Conservation (phyloP, 2,797 vertebrate genomes). For the Nannoperca australis region DNA sequence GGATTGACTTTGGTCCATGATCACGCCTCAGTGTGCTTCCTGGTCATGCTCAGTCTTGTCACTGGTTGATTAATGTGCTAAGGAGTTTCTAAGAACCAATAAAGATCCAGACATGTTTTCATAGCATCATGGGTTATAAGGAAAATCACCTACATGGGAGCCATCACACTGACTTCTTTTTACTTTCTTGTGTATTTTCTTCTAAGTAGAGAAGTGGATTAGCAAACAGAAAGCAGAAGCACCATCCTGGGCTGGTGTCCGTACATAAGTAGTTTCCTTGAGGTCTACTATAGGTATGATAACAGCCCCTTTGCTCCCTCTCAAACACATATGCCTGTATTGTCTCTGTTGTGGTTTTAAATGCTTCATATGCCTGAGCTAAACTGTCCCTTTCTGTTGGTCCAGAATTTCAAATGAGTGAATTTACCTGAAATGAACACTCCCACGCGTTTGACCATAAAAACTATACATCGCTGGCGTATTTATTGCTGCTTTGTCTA, state of each 20-base stretch:
- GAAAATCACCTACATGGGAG: neutral
- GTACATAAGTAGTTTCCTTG: slow-evolving; percentile 3
- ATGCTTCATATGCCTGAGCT: slow-evolving; percentile 3
- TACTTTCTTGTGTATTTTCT: neutral
- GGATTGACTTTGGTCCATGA: neutral
- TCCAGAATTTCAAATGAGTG: no score
- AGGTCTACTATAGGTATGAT: neutral
- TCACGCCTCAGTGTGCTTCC: slow-evolving; percentile 17
- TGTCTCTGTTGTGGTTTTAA: slow-evolving; percentile 8
- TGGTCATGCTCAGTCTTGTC: slow-evolving; percentile 19
- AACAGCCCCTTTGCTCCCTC: slow-evolving; percentile 10
- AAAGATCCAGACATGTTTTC: neutral
- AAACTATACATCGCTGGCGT: neutral
- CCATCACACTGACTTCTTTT: neutral
- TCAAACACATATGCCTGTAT: slow-evolving; percentile 19
- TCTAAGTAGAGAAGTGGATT: slow-evolving; percentile 2
- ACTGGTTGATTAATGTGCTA: neutral
- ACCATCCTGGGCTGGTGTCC: neutral
- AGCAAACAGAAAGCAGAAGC: slow-evolving; percentile 7
- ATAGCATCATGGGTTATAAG: neutral
- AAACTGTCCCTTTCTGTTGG: neutral
- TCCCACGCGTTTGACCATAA: neutral
- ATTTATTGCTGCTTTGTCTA: neutral
- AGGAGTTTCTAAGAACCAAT: neutral
- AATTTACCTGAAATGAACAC: neutral